These are phyloP conservation scores for Halichondria panicea DNA, from an alignment of 37 sponge, comb jelly and placozoan species.

Conservation along the genomic window DNA sequence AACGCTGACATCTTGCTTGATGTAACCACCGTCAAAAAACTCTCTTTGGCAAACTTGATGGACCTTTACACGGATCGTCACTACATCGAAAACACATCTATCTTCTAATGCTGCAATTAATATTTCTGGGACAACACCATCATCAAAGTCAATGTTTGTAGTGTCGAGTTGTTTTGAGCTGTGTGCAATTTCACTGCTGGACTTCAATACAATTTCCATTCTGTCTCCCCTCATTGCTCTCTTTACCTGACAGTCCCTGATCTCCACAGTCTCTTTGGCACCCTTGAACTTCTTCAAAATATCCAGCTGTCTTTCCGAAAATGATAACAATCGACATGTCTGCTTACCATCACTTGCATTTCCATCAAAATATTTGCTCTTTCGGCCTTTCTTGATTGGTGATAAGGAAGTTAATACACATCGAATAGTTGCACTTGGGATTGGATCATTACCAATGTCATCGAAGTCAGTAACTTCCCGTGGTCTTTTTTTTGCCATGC, in stretches of 20 bases:
- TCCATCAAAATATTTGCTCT: constrained; percentile 6
- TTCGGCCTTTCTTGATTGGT: neutral
- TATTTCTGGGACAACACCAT: neutral
- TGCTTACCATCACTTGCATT: neutral
- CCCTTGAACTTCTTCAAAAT: neutral
- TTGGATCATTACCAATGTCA: too few species aligned
- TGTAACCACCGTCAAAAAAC: neutral
- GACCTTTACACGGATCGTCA: neutral
- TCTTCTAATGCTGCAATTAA: neutral
- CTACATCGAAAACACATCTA: neutral
- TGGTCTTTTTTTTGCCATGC: too few species aligned
- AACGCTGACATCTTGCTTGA: neutral
- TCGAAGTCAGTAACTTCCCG: too few species aligned
- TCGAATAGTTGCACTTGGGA: neutral
- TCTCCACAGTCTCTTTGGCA: neutral
- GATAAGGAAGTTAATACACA: neutral
- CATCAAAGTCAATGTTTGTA: neutral
- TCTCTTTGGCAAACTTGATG: neutral
- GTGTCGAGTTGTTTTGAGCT: neutral
- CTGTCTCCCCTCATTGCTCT: neutral
- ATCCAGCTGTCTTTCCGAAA: neutral
- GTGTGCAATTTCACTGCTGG: neutral
- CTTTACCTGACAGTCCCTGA: neutral
- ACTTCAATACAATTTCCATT: constrained; percentile 6
- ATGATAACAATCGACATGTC: neutral